These are phyloP conservation scores for Drosophila willistoni DNA, from an alignment of 1,140 invertebrate species.

Conservation along the genomic window DNA sequence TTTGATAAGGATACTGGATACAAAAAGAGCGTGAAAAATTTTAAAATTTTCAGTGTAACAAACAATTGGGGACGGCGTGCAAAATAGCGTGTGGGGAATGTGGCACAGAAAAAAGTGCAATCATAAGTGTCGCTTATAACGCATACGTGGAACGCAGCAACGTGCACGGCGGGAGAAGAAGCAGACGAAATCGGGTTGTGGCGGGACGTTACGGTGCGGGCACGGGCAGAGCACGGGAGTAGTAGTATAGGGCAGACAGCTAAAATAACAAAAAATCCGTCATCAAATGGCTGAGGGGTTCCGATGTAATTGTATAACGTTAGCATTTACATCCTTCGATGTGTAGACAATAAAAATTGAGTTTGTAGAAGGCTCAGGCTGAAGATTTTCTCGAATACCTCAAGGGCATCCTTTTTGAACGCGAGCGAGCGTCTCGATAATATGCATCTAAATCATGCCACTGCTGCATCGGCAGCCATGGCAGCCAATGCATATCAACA, in stretches of 20 bases:
- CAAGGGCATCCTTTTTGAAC: slow-evolving; percentile 39
- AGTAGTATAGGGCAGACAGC: slow-evolving; percentile 59
- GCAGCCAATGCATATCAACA: slow-evolving; percentile 77
- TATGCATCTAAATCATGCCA: slow-evolving; percentile 82
- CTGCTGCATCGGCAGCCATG: slow-evolving; percentile 77
- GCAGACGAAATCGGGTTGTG: slow-evolving; percentile 38
- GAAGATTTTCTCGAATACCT: slow-evolving; percentile 72
- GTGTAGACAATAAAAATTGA: slow-evolving; percentile 66
- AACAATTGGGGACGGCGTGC: slow-evolving; percentile 46
- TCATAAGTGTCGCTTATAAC: slow-evolving; percentile 40
- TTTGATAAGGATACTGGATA: slow-evolving; percentile 82
- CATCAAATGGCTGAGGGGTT: slow-evolving; percentile 64
- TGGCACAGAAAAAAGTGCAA: slow-evolving; percentile 50
- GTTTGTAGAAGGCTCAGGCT: slow-evolving; percentile 33
- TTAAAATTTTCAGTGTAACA: slow-evolving; percentile 53
- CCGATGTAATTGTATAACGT: slow-evolving; percentile 69
- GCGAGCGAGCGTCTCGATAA: slow-evolving; percentile 2
- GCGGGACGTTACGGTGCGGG: slow-evolving; percentile 39
- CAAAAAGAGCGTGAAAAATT: slow-evolving; percentile 69
- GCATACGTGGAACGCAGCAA: slow-evolving; percentile 67
- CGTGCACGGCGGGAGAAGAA: slow-evolving; percentile 54
- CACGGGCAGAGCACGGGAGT: slow-evolving; percentile 41
- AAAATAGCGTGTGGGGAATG: slow-evolving; percentile 59
- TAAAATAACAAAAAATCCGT: slow-evolving; percentile 76
- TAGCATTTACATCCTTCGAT: slow-evolving; percentile 41